Percentiles rank a stretch among this genome's conserved stretches.
Conservation (phyloP, 64 coral and sea anemone species). For the Trachythela sp. region DNA sequence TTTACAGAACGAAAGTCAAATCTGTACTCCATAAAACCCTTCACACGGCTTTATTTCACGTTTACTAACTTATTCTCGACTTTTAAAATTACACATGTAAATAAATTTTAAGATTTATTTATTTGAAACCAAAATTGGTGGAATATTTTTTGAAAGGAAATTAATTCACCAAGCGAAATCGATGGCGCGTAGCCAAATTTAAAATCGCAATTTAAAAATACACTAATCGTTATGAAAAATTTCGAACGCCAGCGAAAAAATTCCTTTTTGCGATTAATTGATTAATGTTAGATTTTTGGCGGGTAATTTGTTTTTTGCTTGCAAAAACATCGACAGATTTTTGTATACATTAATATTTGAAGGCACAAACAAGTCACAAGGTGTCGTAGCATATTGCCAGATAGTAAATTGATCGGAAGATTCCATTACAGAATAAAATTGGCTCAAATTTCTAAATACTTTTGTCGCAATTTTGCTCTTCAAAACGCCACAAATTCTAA, state of each 20-base stretch:
- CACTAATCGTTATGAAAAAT: not conserved
- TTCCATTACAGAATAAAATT: not conserved
- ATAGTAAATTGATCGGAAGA: not conserved
- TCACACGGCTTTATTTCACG: not conserved
- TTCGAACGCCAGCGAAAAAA: not conserved
- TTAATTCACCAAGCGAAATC: not conserved
- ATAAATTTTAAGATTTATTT: not conserved
- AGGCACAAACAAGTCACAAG: not conserved
- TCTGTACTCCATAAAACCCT: constrained; percentile 1
- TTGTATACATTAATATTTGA: constrained; percentile 8
- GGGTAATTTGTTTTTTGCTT: not conserved
- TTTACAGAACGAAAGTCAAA: not conserved
- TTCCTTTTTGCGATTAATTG: not conserved
- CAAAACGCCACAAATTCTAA: not conserved
- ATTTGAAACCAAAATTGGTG: not conserved
- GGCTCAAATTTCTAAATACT: constrained; percentile 20
- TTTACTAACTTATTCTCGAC: not conserved
- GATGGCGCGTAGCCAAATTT: constrained; percentile 29
- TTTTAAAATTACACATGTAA: not conserved
- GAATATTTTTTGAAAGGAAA: not conserved
- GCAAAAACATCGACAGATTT: constrained; percentile 9
- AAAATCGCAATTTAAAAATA: constrained; percentile 24
- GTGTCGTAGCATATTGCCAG: not conserved
- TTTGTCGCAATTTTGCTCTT: not conserved
- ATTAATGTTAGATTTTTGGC: not conserved